Evolutionary conservation across 2,797 vertebrate genomes (phyloP).

Genomic region (Rhabdophis nuchalis): DNA sequence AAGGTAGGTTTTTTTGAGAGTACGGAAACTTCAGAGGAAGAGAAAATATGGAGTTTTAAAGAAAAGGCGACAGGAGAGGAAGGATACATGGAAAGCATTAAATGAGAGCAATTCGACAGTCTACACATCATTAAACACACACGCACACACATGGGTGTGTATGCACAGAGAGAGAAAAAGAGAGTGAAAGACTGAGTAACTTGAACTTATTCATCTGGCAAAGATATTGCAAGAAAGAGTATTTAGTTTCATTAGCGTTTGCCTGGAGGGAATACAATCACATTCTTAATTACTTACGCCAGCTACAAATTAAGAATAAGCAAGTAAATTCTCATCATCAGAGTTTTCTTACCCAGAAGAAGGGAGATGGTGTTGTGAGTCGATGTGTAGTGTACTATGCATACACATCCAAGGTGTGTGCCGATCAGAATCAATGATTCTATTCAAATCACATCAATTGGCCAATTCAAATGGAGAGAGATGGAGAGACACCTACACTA

Average conservation of each 20-base stretch:
- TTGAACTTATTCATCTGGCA: neutral
- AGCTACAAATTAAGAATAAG: neutral
- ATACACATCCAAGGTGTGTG: neutral
- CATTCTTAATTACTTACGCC: neutral
- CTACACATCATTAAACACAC: neutral
- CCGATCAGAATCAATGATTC: neutral
- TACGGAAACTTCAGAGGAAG: neutral
- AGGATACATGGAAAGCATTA: neutral
- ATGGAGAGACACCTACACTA: neutral
- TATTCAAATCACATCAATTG: neutral
- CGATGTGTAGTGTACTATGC: neutral
- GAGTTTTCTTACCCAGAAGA: neutral
- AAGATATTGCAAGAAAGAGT: neutral
- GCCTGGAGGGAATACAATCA: neutral
- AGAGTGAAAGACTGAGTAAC: neutral
- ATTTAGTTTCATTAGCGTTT: neutral
- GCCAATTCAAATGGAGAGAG: neutral
- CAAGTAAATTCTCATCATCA: neutral
- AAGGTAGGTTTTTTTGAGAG: neutral
- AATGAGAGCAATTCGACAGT: neutral
- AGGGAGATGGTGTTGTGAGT: neutral
- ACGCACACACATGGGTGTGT: neutral
- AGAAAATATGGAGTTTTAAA: neutral
- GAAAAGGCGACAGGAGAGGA: neutral
- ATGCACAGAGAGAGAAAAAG: neutral